Conservation (phyloP, 2,113 vertebrate genomes). For the Ophiodon elongatus region DNA sequence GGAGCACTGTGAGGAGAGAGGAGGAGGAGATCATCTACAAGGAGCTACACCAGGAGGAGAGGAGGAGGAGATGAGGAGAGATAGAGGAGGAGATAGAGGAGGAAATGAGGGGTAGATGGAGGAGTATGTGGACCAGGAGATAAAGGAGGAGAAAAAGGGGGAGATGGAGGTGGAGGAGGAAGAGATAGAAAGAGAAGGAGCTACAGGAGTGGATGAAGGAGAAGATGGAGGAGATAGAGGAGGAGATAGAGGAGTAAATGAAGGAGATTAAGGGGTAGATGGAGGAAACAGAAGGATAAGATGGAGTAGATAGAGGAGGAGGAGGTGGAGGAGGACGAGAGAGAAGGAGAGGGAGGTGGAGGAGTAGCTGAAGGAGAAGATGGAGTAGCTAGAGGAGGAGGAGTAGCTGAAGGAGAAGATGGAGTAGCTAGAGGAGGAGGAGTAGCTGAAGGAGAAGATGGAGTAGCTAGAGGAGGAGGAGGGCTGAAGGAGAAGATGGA, state of each 20-base stretch:
- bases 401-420: neutral
- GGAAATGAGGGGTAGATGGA: neutral
- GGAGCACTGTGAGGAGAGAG: too few relatives aligned
- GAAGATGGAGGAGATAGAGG: slow-evolving; percentile 5
- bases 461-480: too few relatives aligned
- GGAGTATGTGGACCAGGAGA: neutral
- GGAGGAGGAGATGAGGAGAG: too few relatives aligned
- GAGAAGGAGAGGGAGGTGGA: neutral
- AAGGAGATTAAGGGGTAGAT: slow-evolving; percentile 3
- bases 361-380: too few relatives aligned
- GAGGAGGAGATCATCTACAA: too few relatives aligned
- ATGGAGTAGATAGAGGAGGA: slow-evolving; percentile 7
- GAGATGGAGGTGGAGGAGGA: slow-evolving; percentile 11
- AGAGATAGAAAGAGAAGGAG: slow-evolving; percentile 16
- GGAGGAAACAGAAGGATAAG: neutral
- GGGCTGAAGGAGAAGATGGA: neutral
- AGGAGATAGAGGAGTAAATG: neutral
- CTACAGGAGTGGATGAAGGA: too few relatives aligned
- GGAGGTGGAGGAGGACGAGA: neutral
- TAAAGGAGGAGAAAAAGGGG: neutral
- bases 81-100: neutral
- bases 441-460: neutral
- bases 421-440: neutral
- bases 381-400: too few relatives aligned
- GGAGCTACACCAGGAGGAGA: too few relatives aligned